Conservation (phyloP, 2,797 vertebrate genomes). For the Leucoraja ocellata region DNA sequence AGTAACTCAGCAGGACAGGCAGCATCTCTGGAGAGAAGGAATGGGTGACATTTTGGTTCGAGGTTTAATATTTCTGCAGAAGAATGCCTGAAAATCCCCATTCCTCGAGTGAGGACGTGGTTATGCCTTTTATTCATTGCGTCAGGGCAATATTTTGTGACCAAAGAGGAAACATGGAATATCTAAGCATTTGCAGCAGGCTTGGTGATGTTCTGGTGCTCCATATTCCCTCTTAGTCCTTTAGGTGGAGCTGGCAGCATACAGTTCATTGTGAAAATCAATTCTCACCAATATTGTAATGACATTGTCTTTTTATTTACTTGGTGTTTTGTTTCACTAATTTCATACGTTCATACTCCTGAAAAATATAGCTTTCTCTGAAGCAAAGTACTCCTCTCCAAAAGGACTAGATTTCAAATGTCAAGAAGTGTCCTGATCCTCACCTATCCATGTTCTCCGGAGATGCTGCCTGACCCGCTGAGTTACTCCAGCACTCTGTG, state of each 20-base stretch:
- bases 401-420: background rate
- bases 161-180: background rate
- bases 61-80: background rate
- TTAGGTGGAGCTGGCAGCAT: conserved; percentile 21
- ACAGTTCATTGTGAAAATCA: background rate
- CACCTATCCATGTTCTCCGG: no score
- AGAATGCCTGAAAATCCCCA: background rate
- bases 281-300: background rate
- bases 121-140: background rate
- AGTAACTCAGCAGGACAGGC: no score
- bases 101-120: background rate
- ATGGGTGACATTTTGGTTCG: no score
- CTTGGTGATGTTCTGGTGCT: no score
- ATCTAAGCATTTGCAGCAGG: background rate
- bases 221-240: background rate
- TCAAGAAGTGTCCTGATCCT: no score
- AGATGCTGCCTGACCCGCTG: no score
- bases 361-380: background rate
- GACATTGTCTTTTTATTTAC: background rate
- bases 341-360: background rate
- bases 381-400: background rate
- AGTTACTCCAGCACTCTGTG: no score
- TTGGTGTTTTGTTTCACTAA: background rate
- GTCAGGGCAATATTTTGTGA: background rate
- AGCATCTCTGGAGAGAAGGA: no score